phyloP scores from a whole-genome alignment of 2,113 vertebrate genomes.

The Formicarius rufipectus region DNA sequence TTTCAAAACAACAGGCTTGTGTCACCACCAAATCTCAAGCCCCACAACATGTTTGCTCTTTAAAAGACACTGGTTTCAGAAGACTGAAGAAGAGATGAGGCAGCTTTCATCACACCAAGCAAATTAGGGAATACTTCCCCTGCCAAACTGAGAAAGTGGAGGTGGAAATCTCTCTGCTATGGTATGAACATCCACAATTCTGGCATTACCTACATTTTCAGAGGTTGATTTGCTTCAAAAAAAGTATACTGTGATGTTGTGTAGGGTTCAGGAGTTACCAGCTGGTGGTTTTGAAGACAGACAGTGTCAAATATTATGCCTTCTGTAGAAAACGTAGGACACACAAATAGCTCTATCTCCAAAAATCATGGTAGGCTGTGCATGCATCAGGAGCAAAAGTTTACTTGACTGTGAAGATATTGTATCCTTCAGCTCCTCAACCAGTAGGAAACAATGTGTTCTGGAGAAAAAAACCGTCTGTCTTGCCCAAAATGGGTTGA shows the following conservation, averaged over 20 bases:
- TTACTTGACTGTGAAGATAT: not conserved
- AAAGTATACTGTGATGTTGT: not conserved
- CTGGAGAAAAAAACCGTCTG: not conserved
- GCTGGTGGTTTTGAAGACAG: not conserved
- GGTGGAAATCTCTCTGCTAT: not conserved
- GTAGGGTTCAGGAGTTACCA: not conserved
- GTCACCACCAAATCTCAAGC: accelerated
- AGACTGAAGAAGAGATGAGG: not conserved
- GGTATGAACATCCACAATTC: not conserved
- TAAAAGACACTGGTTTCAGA: not conserved
- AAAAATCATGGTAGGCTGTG: not conserved
- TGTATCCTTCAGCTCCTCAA: not conserved
- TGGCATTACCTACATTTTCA: not conserved
- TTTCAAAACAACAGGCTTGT: not conserved
- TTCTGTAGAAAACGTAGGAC: not conserved
- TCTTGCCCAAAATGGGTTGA: not conserved
- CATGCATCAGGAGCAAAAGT: not conserved
- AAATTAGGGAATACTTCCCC: not conserved
- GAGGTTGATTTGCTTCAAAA: not conserved
- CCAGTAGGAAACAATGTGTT: not conserved
- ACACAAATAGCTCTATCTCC: too few species aligned
- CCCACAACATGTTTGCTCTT: not conserved
- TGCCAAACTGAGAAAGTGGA: not conserved
- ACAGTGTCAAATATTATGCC: not conserved
- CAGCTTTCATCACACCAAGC: slow-evolving; percentile 14